A percentile compares a stretch with the other conserved stretches of the same genome.
Conservation (phyloP, 2,888 invertebrate species). For the Anagyrus pseudococci region DNA sequence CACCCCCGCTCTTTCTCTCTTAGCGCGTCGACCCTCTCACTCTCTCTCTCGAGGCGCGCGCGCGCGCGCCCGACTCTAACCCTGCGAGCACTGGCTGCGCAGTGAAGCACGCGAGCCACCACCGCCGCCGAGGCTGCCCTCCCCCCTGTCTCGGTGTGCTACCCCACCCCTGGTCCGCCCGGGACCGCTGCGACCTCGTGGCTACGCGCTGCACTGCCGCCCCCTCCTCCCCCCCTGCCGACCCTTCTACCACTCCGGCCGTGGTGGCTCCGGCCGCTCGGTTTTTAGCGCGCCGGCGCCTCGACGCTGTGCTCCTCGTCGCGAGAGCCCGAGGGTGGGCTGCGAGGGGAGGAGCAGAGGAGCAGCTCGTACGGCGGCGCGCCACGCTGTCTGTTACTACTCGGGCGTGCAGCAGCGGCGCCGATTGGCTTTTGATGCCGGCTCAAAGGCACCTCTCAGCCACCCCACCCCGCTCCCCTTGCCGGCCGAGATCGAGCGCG, state of each 20-base stretch:
- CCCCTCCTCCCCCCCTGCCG: no score
- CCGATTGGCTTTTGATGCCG: conserved; percentile 28
- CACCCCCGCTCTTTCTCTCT: no score
- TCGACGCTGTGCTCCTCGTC: no score
- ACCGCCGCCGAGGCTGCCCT: conserved; percentile 30
- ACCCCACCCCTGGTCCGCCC: conserved; percentile 1
- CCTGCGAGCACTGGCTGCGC: conserved; percentile 48
- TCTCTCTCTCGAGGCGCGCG: conserved; percentile 46
- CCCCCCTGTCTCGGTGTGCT: conserved; percentile 14
- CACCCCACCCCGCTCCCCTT: neutral
- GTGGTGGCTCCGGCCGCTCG: conserved; percentile 1
- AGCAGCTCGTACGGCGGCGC: no score
- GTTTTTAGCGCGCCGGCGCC: no score
- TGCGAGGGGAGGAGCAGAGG: no score
- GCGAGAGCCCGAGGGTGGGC: no score
- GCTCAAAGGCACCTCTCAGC: neutral
- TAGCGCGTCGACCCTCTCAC: conserved; percentile 14
- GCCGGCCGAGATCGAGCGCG: neutral
- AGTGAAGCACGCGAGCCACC: conserved; percentile 45
- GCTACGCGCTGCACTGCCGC: neutral
- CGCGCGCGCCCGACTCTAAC: conserved; percentile 45
- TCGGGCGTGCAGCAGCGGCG: conserved; percentile 30
- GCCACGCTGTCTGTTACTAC: conserved; percentile 22
- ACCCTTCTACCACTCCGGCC: conserved; percentile 14
- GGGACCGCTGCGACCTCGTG: neutral